Conservation (phyloP, 35 echinoderm and acorn worm species). For the Anneissia japonica region DNA sequence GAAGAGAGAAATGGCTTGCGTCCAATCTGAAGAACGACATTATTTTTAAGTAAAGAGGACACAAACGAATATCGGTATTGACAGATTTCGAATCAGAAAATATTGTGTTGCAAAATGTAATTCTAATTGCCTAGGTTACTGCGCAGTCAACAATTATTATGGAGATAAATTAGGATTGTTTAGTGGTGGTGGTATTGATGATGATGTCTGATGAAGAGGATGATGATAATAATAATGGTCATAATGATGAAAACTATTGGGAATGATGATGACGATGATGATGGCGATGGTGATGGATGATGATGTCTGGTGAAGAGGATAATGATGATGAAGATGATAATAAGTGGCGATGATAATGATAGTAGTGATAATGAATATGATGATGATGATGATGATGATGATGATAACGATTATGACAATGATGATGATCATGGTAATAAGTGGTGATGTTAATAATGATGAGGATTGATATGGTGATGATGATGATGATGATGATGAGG, state of each 20-base stretch:
- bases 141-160: too few relatives aligned
- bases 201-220: too few relatives aligned
- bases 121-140: too few relatives aligned
- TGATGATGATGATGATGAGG: not conserved
- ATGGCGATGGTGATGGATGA: not conserved
- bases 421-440: not conserved
- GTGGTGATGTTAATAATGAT: not conserved
- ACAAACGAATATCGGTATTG: too few relatives aligned
- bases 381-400: slow-evolving; percentile 1
- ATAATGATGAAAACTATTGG: not conserved
- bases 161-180: too few relatives aligned
- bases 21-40: too few relatives aligned
- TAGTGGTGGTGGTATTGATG: too few relatives aligned
- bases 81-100: too few relatives aligned
- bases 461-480: not conserved
- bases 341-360: not conserved
- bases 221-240: too few relatives aligned
- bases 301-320: not conserved
- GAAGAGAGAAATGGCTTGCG: too few relatives aligned
- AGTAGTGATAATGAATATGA: not conserved
- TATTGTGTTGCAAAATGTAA: too few relatives aligned
- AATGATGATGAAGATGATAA: not conserved
- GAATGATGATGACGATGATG: not conserved
- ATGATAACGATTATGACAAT: not conserved
- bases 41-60: too few relatives aligned